Evolutionary conservation across 2,888 invertebrate genomes (phyloP).

Genomic region (Cephus nigrinus): DNA sequence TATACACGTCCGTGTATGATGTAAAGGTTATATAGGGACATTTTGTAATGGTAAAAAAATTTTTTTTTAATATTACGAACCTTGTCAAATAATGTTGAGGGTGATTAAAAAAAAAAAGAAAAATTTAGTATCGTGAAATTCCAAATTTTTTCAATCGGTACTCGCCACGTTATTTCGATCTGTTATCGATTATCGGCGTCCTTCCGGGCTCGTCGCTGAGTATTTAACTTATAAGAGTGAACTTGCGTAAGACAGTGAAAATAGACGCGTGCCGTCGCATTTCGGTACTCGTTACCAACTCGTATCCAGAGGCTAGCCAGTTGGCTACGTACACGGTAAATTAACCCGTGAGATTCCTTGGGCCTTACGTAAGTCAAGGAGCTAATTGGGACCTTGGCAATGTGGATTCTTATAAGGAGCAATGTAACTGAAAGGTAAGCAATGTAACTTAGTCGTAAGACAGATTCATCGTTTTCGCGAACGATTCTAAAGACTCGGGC

Average conservation of each 20-base stretch:
- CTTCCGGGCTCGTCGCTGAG: background rate
- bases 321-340: conserved; percentile 22
- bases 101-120: no score
- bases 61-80: no score
- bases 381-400: conserved; percentile 31
- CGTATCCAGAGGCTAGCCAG: conserved; percentile 1
- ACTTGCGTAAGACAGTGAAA: background rate
- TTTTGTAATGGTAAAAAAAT: background rate
- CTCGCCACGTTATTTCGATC: background rate
- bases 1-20: no score
- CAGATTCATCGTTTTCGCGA: background rate
- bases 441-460: background rate
- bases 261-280: background rate
- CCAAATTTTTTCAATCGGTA: background rate
- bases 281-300: background rate
- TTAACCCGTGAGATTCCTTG: conserved; percentile 37
- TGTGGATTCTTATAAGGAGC: background rate
- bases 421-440: background rate
- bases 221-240: background rate
- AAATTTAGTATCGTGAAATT: background rate
- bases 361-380: conserved; percentile 27
- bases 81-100: no score
- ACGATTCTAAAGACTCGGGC: background rate
- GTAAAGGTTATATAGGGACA: background rate
- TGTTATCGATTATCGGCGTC: background rate